Conservation (phyloP, 2,113 vertebrate species). For the Noturus placidus region DNA sequence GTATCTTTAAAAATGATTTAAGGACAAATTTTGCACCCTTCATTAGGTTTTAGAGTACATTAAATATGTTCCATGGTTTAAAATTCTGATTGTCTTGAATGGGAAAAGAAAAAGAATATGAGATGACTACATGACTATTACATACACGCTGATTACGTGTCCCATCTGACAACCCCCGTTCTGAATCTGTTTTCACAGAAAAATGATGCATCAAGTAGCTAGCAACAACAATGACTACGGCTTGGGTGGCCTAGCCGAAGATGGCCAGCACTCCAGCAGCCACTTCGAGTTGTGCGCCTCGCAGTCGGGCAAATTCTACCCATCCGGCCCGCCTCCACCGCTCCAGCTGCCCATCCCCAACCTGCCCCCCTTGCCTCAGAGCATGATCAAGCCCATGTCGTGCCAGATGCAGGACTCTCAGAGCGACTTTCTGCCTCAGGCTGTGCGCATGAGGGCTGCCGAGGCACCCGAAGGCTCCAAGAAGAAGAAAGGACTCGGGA, state of each 20-base stretch:
- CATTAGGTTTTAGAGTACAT: neutral
- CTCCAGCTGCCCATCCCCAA: slow-evolving; percentile 71
- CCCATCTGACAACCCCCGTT: neutral
- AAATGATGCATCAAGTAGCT: slow-evolving; percentile 96
- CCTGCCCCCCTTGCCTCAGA: slow-evolving; percentile 73
- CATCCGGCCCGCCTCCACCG: slow-evolving; percentile 78
- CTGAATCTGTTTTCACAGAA: slow-evolving; percentile 71
- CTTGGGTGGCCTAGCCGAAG: slow-evolving; percentile 84
- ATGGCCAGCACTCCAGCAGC: slow-evolving; percentile 82
- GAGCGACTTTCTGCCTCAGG: slow-evolving; percentile 80
- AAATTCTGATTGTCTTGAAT: neutral
- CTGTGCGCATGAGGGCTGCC: slow-evolving; percentile 78
- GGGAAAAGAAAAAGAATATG: too few species aligned
- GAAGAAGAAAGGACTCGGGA: slow-evolving; percentile 91
- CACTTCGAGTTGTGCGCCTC: slow-evolving; percentile 91
- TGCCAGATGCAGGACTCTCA: slow-evolving; percentile 87
- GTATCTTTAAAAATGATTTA: neutral
- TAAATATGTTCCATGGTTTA: neutral
- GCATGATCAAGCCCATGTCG: slow-evolving; percentile 86
- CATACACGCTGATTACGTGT: neutral
- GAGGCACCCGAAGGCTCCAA: slow-evolving; percentile 88
- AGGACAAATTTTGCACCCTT: neutral
- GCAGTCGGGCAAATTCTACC: slow-evolving; percentile 87
- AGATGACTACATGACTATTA: neutral
- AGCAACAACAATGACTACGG: slow-evolving; percentile 87